Percentiles rank a stretch among this genome's conserved stretches.
phyloP scores from a whole-genome alignment of 2,888 invertebrate genomes.

The Alentia gelatinosa region DNA sequence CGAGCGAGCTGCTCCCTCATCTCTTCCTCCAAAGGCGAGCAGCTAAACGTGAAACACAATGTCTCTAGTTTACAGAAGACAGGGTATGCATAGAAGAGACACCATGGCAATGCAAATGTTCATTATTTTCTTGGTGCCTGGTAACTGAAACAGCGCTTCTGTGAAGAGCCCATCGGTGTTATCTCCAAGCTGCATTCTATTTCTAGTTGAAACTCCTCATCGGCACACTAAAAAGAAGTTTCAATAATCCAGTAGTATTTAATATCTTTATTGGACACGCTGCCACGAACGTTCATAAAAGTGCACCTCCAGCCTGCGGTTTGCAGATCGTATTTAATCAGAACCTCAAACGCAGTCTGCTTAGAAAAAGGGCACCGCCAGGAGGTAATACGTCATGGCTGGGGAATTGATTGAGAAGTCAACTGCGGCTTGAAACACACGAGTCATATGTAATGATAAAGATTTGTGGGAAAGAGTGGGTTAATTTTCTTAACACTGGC shows the following conservation, averaged over 20 bases:
- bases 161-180: too few relatives aligned
- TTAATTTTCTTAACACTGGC: not conserved
- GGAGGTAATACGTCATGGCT: not conserved
- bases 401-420: not conserved
- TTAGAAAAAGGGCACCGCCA: not conserved
- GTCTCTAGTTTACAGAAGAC: too few relatives aligned
- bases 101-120: too few relatives aligned
- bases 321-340: not conserved
- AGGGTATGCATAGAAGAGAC: too few relatives aligned
- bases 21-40: too few relatives aligned
- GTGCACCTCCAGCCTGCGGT: not conserved
- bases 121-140: too few relatives aligned
- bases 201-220: not conserved
- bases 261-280: conserved; percentile 27
- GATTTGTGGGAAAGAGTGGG: not conserved
- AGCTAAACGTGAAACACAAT: too few relatives aligned
- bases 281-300: not conserved
- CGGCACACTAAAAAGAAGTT: not conserved
- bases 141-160: too few relatives aligned
- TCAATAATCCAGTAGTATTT: not conserved
- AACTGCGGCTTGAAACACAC: not conserved
- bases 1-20: too few relatives aligned
- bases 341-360: not conserved
- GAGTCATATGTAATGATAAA: not conserved
- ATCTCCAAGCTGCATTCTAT: too few relatives aligned